Evolutionary conservation across 2,797 vertebrate genomes (phyloP), one percentile per base, ranked within the genome.

Genomic region (Poecilia picta): DNA sequence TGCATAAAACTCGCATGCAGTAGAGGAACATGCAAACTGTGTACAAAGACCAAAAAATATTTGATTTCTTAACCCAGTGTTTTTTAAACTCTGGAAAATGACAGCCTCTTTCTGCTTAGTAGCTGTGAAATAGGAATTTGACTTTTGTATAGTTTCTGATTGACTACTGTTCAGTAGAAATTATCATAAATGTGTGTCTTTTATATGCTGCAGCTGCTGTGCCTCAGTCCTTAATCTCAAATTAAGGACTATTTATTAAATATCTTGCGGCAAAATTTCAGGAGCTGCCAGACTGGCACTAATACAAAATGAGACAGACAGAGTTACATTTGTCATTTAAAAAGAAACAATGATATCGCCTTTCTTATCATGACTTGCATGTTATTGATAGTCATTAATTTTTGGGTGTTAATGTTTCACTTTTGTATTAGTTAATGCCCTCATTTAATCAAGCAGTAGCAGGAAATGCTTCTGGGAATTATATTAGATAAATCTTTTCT

Each of bases 401-500:
- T 31, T 59, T 51, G 64, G 33, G 68, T 70, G 76, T 84, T 84
- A 12, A 71, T 45, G 68, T 86, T 85, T 79, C 66, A 74, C 83
- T 31, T 1, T 51, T 84, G 39, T 76, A 75, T 87, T 49, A 57
- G 28, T 66, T 75, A n/a, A 53, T 71, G 66, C 76, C 75, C 46
- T 82, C 75, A 62, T 85, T 79, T 80, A 72, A 53, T 75, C 66
- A 39, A 74, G 62, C 77, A 76, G 77, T 68, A 66, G 79, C 57
- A 51, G 45, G 75, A 66, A 49, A 64, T 77, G 82, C 25, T 55
- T 72, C 51, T 55, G 53, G 53, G 55, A 76, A 76, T 62, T 57
- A 36, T 78, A 80, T 82, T 85, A 66, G 70, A 49, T 57, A n/a
- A 83, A 76, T 72, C 53, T 53, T 86, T 81, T 75, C 76, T 86